A percentile compares a stretch with the other conserved stretches of the same genome.
These are phyloP conservation scores for Spea hammondii DNA, from an alignment of 2,797 vertebrate species.

Conservation along the genomic window DNA sequence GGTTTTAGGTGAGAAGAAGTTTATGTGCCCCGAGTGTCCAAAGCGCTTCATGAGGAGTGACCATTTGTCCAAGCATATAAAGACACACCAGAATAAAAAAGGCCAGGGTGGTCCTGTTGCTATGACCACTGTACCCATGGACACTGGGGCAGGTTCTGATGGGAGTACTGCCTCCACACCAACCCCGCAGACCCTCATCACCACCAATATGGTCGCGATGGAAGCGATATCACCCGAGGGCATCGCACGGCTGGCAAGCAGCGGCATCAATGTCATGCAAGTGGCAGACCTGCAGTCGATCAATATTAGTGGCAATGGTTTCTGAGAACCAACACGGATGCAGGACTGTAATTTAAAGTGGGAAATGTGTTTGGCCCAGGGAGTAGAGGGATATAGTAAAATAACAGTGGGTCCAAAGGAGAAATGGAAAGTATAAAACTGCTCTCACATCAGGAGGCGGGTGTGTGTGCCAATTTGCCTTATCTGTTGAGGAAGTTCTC, in stretches of 20 bases:
- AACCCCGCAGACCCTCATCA: slow-evolving; percentile 81
- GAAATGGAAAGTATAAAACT: slow-evolving; percentile 15
- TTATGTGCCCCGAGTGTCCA: slow-evolving; percentile 85
- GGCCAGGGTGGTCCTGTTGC: slow-evolving; percentile 54
- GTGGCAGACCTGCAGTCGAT: slow-evolving; percentile 89
- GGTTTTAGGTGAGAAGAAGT: slow-evolving; percentile 88
- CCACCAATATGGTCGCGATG: slow-evolving; percentile 82
- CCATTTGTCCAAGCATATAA: slow-evolving; percentile 95
- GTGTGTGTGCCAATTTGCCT: slow-evolving; percentile 42
- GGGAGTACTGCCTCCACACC: slow-evolving; percentile 62
- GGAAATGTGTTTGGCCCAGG: slow-evolving; percentile 27
- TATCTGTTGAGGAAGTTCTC: slow-evolving; percentile 10
- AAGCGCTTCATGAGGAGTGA: slow-evolving; percentile 98
- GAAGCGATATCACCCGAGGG: slow-evolving; percentile 90
- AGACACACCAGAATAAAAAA: slow-evolving; percentile 94
- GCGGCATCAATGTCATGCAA: slow-evolving; percentile 93
- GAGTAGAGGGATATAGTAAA: slow-evolving; percentile 23
- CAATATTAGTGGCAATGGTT: slow-evolving; percentile 87
- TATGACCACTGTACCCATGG: slow-evolving; percentile 70
- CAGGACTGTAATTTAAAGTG: slow-evolving; percentile 58
- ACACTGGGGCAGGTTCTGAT: slow-evolving; percentile 68
- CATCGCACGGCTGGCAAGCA: slow-evolving; percentile 84
- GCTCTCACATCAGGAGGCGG: slow-evolving; percentile 15
- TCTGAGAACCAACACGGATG: slow-evolving; percentile 66
- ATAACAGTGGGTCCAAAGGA: slow-evolving; percentile 49